Percentiles rank a stretch among this genome's conserved stretches.
Evolutionary conservation across 1,140 invertebrate species (phyloP).

Genomic region (Atta texana): DNA sequence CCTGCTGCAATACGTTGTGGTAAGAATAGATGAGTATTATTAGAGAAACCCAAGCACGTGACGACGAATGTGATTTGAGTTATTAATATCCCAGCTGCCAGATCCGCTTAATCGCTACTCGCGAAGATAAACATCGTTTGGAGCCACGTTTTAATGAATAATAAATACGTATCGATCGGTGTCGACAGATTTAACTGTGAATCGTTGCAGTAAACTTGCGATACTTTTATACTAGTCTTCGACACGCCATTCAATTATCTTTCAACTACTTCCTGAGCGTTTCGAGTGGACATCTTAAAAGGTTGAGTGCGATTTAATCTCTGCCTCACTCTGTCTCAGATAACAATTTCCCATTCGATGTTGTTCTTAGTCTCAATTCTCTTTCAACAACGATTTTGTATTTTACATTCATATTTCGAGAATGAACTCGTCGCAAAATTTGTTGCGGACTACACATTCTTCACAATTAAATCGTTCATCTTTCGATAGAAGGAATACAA

Average conservation of each 20-base stretch:
- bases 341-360: not conserved
- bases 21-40: conserved; percentile 56
- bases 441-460: not conserved
- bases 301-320: not conserved
- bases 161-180: conserved; percentile 61
- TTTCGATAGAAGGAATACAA: not conserved
- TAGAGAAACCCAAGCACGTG: conserved; percentile 48
- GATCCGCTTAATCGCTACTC: conserved; percentile 61
- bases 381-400: not conserved
- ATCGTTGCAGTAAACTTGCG: not conserved
- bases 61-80: conserved; percentile 66
- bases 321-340: not conserved
- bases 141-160: conserved; percentile 65
- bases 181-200: conserved; percentile 48
- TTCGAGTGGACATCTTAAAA: not conserved
- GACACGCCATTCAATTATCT: conserved; percentile 29
- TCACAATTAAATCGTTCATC: conserved; percentile 11
- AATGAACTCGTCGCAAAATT: not conserved
- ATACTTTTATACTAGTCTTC: conserved; percentile 5
- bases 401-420: too few species aligned
- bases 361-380: not conserved
- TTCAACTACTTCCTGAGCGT: not conserved
- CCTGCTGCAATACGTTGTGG: conserved; percentile 28
- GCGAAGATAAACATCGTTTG: conserved; percentile 61
- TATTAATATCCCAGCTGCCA: conserved; percentile 64